phyloP scores from a whole-genome alignment of 2,113 vertebrate species.

The Cairina moschata region DNA sequence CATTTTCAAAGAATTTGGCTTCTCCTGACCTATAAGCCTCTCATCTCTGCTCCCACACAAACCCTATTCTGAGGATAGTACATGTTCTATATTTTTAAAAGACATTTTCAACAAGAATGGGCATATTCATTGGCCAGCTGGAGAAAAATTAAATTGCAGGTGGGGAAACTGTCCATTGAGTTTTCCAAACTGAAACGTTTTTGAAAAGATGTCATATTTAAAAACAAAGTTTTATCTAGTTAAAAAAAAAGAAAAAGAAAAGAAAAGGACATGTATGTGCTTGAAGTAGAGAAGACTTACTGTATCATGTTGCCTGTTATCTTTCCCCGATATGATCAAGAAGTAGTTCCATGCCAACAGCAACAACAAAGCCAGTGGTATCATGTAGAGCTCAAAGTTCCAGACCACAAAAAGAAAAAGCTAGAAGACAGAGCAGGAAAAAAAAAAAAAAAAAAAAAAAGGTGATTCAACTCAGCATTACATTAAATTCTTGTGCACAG shows the following conservation, averaged over 20 bases:
- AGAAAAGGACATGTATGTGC: not conserved
- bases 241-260: not conserved
- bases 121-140: not conserved
- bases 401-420: conserved; percentile 94
- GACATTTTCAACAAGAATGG: conserved; percentile 15
- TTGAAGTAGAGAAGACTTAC: conserved; percentile 82
- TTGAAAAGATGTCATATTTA: not conserved
- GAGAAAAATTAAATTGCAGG: conserved; percentile 19
- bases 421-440: conserved; percentile 72
- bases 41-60: not conserved
- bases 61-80: not conserved
- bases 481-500: conserved; percentile 12
- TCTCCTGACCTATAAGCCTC: not conserved
- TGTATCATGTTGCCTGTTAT: conserved; percentile 88
- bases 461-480: conserved; percentile 18
- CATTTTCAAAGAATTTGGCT: not conserved
- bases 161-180: not conserved
- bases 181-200: not conserved
- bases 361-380: conserved; percentile 90
- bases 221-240: conserved; percentile 25
- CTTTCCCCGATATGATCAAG: conserved; percentile 92
- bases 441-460: not conserved
- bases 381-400: conserved; percentile 99
- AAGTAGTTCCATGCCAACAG: conserved; percentile 95
- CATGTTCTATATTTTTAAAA: not conserved